Base-by-base conservation (phyloP, 2,888 invertebrate genomes). In the Papilio demoleus region DNA sequence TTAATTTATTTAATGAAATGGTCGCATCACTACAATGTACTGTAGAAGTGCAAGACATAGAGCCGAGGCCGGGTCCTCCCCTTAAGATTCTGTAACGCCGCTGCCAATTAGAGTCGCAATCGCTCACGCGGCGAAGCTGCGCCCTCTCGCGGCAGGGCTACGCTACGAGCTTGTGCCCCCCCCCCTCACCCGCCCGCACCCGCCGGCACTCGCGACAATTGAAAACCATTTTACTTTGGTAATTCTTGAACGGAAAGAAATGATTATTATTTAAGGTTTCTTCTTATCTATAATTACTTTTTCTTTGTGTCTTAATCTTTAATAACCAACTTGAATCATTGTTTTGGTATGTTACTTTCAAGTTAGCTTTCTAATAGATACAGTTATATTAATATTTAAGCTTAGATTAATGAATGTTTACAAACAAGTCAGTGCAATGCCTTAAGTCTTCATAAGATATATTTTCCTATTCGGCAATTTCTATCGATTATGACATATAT, bases 21-120 rank as follows among this genome's bases (percentile, higher is more conserved):
- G 45, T 53, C 53, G 81, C 80, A 82, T 83, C 84, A 85, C 85
- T 86, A 86, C 88, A 86, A 85, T 85, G 66, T 67, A 69, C 71
- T 65, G 60, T 50, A 68, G 60, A 59, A 83, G 85, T 85, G 75
- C 85, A 87, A 88, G 87, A 86, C 81, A 89, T 87, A 90, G 31
- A 31, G 82, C 84, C 82, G 82, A 81, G 84, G 85, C 85, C 84
- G 50, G 88, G 88, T 90, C 90, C 90, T 92, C 90, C 90, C 90
- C 88, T 90, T 88, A 93, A 93, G 93, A 93, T 90, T 93, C 92
- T 92, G 89, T 92, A 88, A 91, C 92, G 93, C 92, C 93, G 88
- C 84, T 88, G 88, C 93, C 93, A 93, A 93, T 93, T 93, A 93
- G 90, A 90, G 87, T 85, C 88, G 90, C 93, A 93, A 93, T 93